These are phyloP conservation scores for Microctenopoma stevenorrisi DNA, from an alignment of 2,797 vertebrate genomes.

Conservation along the genomic window DNA sequence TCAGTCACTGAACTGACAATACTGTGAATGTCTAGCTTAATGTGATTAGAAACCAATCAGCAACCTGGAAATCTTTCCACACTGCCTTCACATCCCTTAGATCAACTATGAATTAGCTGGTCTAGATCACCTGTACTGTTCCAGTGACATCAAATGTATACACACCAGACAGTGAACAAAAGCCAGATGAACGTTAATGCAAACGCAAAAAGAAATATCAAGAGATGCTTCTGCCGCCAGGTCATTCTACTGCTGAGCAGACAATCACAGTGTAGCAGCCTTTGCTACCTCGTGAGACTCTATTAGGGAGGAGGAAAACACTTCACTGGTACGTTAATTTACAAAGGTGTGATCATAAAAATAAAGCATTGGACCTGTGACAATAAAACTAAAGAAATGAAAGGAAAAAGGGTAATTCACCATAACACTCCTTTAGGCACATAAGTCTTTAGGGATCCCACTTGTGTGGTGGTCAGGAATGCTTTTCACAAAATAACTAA, in stretches of 20 bases:
- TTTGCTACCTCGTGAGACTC: constrained; percentile 65
- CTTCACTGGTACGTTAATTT: constrained; percentile 71
- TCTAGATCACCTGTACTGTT: constrained; percentile 57
- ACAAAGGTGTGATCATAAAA: constrained; percentile 71
- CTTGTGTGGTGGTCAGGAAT: constrained; percentile 76
- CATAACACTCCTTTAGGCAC: constrained; percentile 82
- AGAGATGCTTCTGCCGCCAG: constrained; percentile 52
- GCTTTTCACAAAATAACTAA: constrained; percentile 66
- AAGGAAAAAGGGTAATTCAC: constrained; percentile 52
- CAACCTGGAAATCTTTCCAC: constrained; percentile 4
- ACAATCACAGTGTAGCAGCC: constrained; percentile 77
- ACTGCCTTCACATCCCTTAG: constrained; percentile 54
- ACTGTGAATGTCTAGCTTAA: constrained; percentile 42
- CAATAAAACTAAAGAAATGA: constrained; percentile 21
- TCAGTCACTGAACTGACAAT: constrained; percentile 33
- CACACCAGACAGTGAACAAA: constrained; percentile 40
- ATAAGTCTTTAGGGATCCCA: constrained; percentile 79
- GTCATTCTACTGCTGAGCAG: constrained; percentile 48
- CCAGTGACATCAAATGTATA: constrained; percentile 59
- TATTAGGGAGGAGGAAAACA: constrained; percentile 63
- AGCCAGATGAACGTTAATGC: constrained; percentile 38
- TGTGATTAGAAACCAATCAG: constrained; percentile 25
- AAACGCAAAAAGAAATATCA: constrained; percentile 10
- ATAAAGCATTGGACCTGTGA: constrained; percentile 67
- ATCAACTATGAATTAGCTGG: constrained; percentile 64